Percentiles rank a stretch among this genome's conserved stretches.
phyloP scores from a whole-genome alignment of 2,888 invertebrate genomes.

The Petrolisthes cinctipes region DNA sequence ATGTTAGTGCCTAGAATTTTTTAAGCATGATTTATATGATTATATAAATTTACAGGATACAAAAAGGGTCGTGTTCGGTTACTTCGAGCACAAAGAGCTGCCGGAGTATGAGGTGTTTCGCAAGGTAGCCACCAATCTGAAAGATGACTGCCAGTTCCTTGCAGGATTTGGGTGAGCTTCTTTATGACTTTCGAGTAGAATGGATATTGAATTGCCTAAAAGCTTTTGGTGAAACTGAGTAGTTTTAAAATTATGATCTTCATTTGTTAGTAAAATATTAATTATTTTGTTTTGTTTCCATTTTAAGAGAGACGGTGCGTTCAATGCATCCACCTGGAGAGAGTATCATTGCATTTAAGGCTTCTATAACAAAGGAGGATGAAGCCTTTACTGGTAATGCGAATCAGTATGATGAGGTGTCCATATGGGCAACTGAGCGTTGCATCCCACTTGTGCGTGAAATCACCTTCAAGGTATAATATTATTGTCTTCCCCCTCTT shows the following conservation, averaged over 20 bases:
- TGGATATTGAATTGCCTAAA: too few species aligned
- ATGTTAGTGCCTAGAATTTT: too few species aligned
- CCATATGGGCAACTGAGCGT: constrained; percentile 88
- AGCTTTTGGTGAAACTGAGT: too few species aligned
- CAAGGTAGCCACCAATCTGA: constrained; percentile 85
- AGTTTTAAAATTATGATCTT: too few species aligned
- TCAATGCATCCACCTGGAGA: constrained; percentile 89
- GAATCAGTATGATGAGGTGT: constrained; percentile 81
- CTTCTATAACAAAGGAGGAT: constrained; percentile 83
- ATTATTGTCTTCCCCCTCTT: background rate
- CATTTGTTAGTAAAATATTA: too few species aligned
- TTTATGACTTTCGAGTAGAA: background rate
- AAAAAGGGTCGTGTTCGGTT: constrained; percentile 87
- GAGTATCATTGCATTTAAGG: constrained; percentile 85
- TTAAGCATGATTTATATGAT: too few species aligned
- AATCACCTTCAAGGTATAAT: constrained; percentile 82
- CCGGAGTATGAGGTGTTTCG: constrained; percentile 85
- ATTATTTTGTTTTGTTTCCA: background rate
- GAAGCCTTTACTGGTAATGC: constrained; percentile 77
- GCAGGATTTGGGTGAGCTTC: constrained; percentile 82
- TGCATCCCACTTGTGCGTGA: constrained; percentile 97
- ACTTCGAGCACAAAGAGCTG: constrained; percentile 85
- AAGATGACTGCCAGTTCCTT: constrained; percentile 96
- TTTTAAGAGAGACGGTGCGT: constrained; percentile 75
- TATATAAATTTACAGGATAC: constrained; percentile 70